Evolutionary conservation across 2,797 vertebrate genomes (phyloP).

Genomic region (Coregonus suidteri): DNA sequence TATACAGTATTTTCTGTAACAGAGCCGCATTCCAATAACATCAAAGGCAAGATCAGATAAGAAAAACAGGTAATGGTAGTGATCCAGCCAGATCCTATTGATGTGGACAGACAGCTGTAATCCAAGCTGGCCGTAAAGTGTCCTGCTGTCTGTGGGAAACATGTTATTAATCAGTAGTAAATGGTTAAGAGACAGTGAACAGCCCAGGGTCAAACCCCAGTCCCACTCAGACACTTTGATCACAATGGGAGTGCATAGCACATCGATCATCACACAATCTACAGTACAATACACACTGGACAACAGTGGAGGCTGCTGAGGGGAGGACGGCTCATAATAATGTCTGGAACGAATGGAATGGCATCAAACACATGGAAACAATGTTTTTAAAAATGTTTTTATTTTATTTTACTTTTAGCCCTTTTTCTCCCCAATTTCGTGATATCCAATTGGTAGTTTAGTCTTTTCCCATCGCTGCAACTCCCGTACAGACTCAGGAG

Average conservation of each 20-base stretch:
- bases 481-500: too few relatives aligned
- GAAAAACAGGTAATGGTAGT: slow-evolving; percentile 62
- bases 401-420: too few relatives aligned
- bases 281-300: neutral
- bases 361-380: too few relatives aligned
- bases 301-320: too few relatives aligned
- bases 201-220: neutral
- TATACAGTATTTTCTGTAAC: neutral
- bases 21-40: slow-evolving; percentile 48
- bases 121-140: slow-evolving; percentile 46
- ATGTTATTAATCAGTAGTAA: slow-evolving; percentile 62
- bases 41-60: slow-evolving; percentile 57
- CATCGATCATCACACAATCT: neutral
- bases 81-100: slow-evolving; percentile 48
- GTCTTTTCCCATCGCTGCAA: too few relatives aligned
- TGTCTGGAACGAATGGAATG: too few relatives aligned
- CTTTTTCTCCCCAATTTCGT: too few relatives aligned
- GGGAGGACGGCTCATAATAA: too few relatives aligned
- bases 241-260: neutral
- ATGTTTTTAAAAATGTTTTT: too few relatives aligned
- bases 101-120: slow-evolving; percentile 60
- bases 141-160: slow-evolving; percentile 54
- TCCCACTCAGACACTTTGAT: neutral
- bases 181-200: slow-evolving; percentile 19
- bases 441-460: too few relatives aligned